Evolutionary conservation across 1,140 invertebrate genomes (phyloP).

Genomic region (Papilio machaon): DNA sequence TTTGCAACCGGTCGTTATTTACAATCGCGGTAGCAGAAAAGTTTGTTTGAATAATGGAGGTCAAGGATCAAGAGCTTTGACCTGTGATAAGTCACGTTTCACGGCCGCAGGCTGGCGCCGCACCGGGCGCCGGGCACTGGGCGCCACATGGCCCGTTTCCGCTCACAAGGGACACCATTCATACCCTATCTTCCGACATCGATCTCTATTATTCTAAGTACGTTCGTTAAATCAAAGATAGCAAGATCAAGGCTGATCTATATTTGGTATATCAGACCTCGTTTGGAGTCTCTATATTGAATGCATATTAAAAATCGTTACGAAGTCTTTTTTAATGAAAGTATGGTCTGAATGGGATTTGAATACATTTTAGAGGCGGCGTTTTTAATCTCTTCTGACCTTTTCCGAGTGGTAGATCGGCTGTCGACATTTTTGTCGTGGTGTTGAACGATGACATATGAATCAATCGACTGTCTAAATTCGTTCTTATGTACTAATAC

Average conservation of each 20-base stretch:
- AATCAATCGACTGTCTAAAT: conserved; percentile 36
- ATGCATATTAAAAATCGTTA: conserved; percentile 28
- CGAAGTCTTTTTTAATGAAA: conserved; percentile 30
- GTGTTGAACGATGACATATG: conserved; percentile 46
- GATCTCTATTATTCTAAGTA: conserved; percentile 53
- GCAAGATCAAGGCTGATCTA: conserved; percentile 43
- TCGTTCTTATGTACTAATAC: conserved; percentile 18
- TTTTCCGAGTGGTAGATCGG: conserved; percentile 42
- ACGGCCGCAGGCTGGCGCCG: conserved; percentile 67
- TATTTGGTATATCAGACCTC: background rate
- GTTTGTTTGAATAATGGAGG: conserved; percentile 55
- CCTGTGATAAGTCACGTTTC: conserved; percentile 65
- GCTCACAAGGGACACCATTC: conserved; percentile 65
- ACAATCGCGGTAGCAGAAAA: conserved; percentile 22
- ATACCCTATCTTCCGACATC: conserved; percentile 53
- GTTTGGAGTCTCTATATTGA: background rate
- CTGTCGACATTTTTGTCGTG: conserved; percentile 45
- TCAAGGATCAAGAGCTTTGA: conserved; percentile 66
- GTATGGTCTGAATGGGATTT: conserved; percentile 42
- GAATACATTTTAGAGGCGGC: conserved; percentile 46
- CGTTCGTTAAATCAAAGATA: conserved; percentile 19
- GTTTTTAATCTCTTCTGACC: conserved; percentile 49
- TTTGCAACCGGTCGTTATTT: conserved; percentile 12
- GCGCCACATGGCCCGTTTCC: conserved; percentile 61
- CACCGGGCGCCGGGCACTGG: conserved; percentile 31